A percentile compares a stretch with the other conserved stretches of the same genome.
phyloP scores from a whole-genome alignment of 1,140 invertebrate species.

The Lasioglossum albipes region DNA sequence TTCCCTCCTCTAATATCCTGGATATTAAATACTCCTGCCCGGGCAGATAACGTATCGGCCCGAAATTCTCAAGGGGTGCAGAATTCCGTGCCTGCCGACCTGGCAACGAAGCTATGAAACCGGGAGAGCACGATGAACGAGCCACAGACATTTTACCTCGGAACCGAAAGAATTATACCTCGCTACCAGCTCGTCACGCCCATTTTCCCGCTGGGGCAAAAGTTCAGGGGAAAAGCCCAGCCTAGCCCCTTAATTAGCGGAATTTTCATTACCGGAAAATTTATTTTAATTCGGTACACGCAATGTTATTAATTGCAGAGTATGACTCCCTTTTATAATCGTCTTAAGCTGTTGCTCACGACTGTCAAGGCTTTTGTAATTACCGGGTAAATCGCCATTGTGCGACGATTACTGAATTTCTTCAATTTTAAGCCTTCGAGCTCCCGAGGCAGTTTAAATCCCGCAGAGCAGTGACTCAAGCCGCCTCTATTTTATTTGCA shows the following conservation, averaged over 20 bases:
- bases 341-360: no score
- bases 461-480: no score
- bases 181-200: neutral
- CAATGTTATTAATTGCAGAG: neutral
- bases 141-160: conserved; percentile 19
- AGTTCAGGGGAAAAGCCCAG: neutral
- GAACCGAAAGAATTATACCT: conserved; percentile 38
- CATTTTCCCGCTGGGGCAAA: neutral
- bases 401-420: no score
- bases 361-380: no score
- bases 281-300: no score
- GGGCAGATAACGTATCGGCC: conserved; percentile 57
- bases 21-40: conserved; percentile 63
- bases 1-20: conserved; percentile 52
- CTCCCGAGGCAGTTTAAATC: no score
- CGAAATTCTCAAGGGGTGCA: conserved; percentile 55
- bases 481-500: no score
- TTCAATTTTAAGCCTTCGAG: no score
- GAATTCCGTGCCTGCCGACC: conserved; percentile 42
- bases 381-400: no score
- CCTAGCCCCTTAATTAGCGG: neutral
- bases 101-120: conserved; percentile 12
- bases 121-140: conserved; percentile 26
- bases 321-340: no score
- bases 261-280: neutral